Evolutionary conservation across 1,140 invertebrate genomes (phyloP), one percentile per base, ranked within the genome.

Genomic region (Glossosoma conforme): DNA sequence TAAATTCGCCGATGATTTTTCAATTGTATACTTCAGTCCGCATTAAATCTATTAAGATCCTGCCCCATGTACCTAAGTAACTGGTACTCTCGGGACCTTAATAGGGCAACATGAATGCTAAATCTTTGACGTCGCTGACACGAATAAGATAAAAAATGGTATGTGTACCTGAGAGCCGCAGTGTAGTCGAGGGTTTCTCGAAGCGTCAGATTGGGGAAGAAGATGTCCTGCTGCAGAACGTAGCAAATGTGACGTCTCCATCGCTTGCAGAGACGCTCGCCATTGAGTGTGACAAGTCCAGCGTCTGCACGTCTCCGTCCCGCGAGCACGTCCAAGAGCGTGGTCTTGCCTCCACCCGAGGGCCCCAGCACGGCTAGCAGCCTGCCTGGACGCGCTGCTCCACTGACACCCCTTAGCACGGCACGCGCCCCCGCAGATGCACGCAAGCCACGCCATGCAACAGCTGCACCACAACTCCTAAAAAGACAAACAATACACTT

Each of bases 351-450:
- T 48, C 76, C 72, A 24, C 88, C 88, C 60, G 84, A 87, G 9
- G 88, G 86, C 52, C 89, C 89, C 85, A 92, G 89, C 15, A 91
- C 81, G 51, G 87, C 89, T 52, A 91, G 67, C 14, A 92, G 70
- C 66, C 90, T 83, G 32, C 89, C 88, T 3, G 88, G 87, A 18
- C 47, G 41, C 28, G 56, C 56, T 1, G 38, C 51, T 0, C 56
- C 56, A n/a, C 43, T 47, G 1, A 58, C 56, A 8, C 56, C 56
- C 8, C 56, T 35, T 2, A 54, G 33, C 1, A 54, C 47, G 1
- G 52, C 4, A 6, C 48, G 47, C 15, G 45, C 48, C 8, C 56
- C 56, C 5, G 49, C 35, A 0, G 52, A 44, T 2, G 56, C 38
- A 8, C 56, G 20, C 14, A 54, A 37, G 8, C 52, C 56, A 2